Evolutionary conservation across 1,140 invertebrate species (phyloP).

Genomic region (Orchesella cincta): DNA sequence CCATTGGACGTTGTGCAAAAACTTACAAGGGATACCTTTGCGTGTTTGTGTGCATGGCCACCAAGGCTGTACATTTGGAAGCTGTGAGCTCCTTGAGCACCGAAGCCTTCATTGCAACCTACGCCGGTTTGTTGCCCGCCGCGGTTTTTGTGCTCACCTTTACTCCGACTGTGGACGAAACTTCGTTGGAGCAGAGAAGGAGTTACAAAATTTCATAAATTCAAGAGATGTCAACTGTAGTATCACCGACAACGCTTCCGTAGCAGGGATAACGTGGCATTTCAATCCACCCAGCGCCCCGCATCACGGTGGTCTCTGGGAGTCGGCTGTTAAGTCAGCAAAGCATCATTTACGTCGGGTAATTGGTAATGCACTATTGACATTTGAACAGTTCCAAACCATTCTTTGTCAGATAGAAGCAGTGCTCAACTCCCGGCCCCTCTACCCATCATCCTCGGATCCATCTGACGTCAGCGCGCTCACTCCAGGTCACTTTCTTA

Average conservation of each 20-base stretch:
- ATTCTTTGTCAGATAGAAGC: constrained; percentile 52
- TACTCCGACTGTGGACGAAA: constrained; percentile 57
- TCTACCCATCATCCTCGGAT: constrained; percentile 49
- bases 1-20: background rate
- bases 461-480: constrained; percentile 52
- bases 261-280: background rate
- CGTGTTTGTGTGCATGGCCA: constrained; percentile 47
- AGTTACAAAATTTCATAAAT: background rate
- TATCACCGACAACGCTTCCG: background rate
- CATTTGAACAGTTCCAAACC: background rate
- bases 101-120: constrained; percentile 55
- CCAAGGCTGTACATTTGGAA: constrained; percentile 52
- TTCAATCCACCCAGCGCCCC: background rate
- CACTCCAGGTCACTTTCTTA: constrained; percentile 50
- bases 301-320: constrained; percentile 12
- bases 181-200: constrained; percentile 53
- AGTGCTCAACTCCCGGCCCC: constrained; percentile 52
- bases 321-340: background rate
- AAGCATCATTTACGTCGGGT: background rate
- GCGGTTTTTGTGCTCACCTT: constrained; percentile 53
- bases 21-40: constrained; percentile 46
- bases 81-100: constrained; percentile 53
- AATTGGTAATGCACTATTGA: background rate
- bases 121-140: constrained; percentile 55
- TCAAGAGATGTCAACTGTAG: background rate